Conservation (phyloP, 2,888 invertebrate genomes). For the Pristionchus maxplancki region DNA sequence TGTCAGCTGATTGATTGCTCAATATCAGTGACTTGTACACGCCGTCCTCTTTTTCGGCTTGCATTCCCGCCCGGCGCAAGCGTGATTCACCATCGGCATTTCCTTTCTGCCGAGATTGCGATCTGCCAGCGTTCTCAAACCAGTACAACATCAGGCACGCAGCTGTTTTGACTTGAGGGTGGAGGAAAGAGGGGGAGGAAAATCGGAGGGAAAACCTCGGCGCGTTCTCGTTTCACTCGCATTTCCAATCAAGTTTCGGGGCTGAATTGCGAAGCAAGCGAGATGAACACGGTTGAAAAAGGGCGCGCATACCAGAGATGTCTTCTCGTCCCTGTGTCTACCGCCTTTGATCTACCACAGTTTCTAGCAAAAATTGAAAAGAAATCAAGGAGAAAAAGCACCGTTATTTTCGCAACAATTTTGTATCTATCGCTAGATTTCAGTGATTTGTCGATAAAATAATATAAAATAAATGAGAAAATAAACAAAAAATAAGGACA, state of each 20-base stretch:
- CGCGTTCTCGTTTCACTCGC: background rate
- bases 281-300: background rate
- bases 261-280: background rate
- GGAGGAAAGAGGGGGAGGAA: background rate
- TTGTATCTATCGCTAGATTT: too few relatives aligned
- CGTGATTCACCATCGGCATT: background rate
- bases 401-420: too few relatives aligned
- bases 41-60: background rate
- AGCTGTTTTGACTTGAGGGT: constrained; percentile 1
- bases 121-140: background rate
- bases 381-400: too few relatives aligned
- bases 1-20: background rate
- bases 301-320: background rate
- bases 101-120: background rate
- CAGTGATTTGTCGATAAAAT: too few relatives aligned
- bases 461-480: background rate
- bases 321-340: background rate
- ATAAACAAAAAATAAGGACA: constrained; percentile 44
- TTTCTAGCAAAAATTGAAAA: background rate
- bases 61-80: background rate
- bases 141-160: background rate
- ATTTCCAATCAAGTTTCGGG: constrained; percentile 2
- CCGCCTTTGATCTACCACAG: background rate
- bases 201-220: background rate
- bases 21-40: background rate